A percentile compares a stretch with the other conserved stretches of the same genome.
phyloP scores from a whole-genome alignment of 2,888 invertebrate genomes.

The Seladonia tumulorum region DNA sequence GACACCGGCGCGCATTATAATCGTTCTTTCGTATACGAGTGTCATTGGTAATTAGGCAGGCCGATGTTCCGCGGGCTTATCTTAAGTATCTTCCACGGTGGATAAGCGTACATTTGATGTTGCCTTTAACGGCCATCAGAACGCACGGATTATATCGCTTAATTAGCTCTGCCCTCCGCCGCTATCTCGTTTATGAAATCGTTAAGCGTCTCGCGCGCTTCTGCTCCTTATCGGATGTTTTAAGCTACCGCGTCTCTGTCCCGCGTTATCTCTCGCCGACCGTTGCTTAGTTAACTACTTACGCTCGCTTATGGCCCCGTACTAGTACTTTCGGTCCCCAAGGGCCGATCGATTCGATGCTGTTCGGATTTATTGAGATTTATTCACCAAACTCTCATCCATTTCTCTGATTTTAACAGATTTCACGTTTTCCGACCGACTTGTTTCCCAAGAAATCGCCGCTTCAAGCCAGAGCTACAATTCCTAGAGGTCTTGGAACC shows the following conservation, averaged over 20 bases:
- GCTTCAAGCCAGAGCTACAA: no score
- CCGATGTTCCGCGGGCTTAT: slow-evolving; percentile 66
- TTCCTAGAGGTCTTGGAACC: no score
- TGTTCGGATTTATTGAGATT: not conserved
- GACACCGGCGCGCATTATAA: slow-evolving; percentile 24
- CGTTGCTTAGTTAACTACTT: slow-evolving; percentile 59
- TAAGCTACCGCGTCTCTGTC: slow-evolving; percentile 60
- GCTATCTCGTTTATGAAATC: slow-evolving; percentile 79
- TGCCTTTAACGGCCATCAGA: slow-evolving; percentile 68
- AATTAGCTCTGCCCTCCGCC: slow-evolving; percentile 74
- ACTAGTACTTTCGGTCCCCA: slow-evolving; percentile 37
- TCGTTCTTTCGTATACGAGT: slow-evolving; percentile 48
- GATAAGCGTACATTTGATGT: slow-evolving; percentile 72
- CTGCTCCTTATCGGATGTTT: slow-evolving; percentile 76
- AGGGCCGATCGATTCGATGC: not conserved
- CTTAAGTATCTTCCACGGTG: slow-evolving; percentile 71
- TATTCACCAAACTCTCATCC: not conserved
- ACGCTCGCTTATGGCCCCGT: slow-evolving; percentile 26
- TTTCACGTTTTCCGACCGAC: not conserved
- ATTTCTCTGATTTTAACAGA: not conserved
- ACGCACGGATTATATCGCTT: slow-evolving; percentile 76
- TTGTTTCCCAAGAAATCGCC: no score
- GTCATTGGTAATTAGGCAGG: slow-evolving; percentile 71
- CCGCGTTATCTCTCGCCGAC: slow-evolving; percentile 58
- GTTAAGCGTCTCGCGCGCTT: slow-evolving; percentile 73